Conservation (phyloP, 1,140 invertebrate genomes). For the Littorina saxatilis region DNA sequence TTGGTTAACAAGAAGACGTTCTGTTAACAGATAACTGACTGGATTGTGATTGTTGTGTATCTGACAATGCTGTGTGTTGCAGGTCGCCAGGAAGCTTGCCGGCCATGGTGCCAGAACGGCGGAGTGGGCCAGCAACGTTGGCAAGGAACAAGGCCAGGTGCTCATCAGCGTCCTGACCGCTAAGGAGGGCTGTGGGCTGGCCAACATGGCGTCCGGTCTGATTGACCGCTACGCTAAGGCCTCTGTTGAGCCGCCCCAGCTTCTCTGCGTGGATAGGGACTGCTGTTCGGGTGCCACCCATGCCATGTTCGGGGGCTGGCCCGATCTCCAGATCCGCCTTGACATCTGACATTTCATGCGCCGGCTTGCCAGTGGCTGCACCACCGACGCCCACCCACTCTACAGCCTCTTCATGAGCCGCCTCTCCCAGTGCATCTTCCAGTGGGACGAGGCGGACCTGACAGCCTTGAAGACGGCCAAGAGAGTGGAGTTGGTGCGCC, state of each 20-base stretch:
- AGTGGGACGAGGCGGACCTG: conserved; percentile 46
- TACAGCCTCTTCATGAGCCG: conserved; percentile 52
- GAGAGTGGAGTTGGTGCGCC: conserved; percentile 37
- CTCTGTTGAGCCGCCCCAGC: background rate
- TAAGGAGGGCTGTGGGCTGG: background rate
- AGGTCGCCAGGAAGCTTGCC: background rate
- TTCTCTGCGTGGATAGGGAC: background rate
- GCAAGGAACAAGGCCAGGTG: background rate
- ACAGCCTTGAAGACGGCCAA: conserved; percentile 49
- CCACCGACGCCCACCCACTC: conserved; percentile 54
- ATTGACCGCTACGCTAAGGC: background rate
- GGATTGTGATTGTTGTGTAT: too few species aligned
- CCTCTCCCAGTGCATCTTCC: conserved; percentile 55
- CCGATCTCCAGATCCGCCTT: conserved; percentile 42
- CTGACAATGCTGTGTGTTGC: too few species aligned
- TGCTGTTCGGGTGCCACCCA: too few species aligned
- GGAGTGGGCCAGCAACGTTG: background rate
- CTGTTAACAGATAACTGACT: too few species aligned
- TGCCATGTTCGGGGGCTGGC: conserved; percentile 21
- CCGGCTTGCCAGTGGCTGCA: conserved; percentile 45
- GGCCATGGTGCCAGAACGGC: conserved; percentile 6
- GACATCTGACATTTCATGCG: conserved; percentile 67
- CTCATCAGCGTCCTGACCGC: conserved; percentile 14
- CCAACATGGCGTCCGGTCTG: background rate
- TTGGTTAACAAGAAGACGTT: too few species aligned